Evolutionary conservation across 2,113 vertebrate species (phyloP).

Genomic region (Saccopteryx leptura): DNA sequence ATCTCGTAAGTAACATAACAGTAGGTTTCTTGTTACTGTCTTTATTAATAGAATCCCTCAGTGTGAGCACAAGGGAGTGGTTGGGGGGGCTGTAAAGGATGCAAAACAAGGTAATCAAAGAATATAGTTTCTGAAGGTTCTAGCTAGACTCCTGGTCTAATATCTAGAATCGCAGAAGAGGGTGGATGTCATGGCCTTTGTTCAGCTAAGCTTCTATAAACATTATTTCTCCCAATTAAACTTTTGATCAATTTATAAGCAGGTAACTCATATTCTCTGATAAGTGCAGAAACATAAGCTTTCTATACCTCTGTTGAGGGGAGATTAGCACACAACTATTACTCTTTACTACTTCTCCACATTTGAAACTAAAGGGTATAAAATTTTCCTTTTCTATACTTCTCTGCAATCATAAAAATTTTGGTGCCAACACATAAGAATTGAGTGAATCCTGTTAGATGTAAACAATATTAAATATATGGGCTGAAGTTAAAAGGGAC

Average conservation of each 20-base stretch:
- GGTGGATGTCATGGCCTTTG: not conserved
- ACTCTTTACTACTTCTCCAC: not conserved
- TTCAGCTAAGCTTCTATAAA: not conserved
- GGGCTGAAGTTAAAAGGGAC: not conserved
- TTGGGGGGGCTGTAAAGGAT: not conserved
- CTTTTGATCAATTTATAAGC: conserved; percentile 44
- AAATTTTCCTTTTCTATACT: not conserved
- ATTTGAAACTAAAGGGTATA: conserved; percentile 20
- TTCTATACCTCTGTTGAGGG: not conserved
- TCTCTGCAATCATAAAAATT: not conserved
- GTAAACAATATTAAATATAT: not conserved
- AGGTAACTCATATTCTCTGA: not conserved
- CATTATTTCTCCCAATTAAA: not conserved
- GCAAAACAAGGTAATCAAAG: not conserved
- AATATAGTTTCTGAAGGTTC: not conserved
- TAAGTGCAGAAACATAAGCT: conserved; percentile 41
- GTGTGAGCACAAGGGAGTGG: not conserved
- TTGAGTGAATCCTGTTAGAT: not conserved
- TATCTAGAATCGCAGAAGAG: not conserved
- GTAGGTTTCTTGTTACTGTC: not conserved
- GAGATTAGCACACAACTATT: not conserved
- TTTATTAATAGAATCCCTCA: not conserved
- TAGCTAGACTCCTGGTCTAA: not conserved
- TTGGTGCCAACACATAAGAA: not conserved
- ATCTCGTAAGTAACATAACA: not conserved